Base-by-base conservation (phyloP, 2,888 invertebrate genomes). In the Orchestes rusci region DNA sequence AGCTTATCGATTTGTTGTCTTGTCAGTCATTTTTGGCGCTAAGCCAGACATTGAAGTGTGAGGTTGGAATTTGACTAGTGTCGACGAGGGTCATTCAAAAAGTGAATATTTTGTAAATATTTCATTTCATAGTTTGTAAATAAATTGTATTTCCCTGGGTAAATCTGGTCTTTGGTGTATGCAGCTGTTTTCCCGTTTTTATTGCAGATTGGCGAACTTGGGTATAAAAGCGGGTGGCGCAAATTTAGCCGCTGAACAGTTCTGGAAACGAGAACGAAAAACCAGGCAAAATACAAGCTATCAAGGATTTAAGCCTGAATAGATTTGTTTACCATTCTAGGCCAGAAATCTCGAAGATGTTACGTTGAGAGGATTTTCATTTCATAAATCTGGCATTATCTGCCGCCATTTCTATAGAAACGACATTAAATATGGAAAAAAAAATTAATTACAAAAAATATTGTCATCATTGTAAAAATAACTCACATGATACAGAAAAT, bases 291-390 rank as follows among this genome's bases (percentile, higher is more conserved):
- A 43, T 43, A 8, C 20, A 38, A 2, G 27, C 17, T 3, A 15
- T 38, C 3, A 38, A 38, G 17, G 29, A 38, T 19, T n/a, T 43
- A 7, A 18, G 32, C 4, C 33, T 44, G 10, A 19, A 16, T 12
- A 19, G 37, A 3, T 44, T 44, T 27, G 39, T 39, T 15, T 29
- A 30, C 16, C 44, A 44, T 39, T 44, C 33, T 4, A 23, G 16
- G 16, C 44, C 39, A 7, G 44, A 39, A 4, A 44, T 44, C 16
- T 39, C 39, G 15, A 12, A 39, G 10, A 39, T 44, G 19, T 28
- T 44, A 13, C 30, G 44, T 32, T 20, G 15, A 8, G 23, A 44
- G 33, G 13, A 39, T 3, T 16, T 16, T 13, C 29, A 3, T 4
- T 7, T 27, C 16, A 16, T 43, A 3, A 16, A n/a, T 8, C 29